Conservation (phyloP, 2,888 invertebrate species). For the Temnothorax ravouxi region DNA sequence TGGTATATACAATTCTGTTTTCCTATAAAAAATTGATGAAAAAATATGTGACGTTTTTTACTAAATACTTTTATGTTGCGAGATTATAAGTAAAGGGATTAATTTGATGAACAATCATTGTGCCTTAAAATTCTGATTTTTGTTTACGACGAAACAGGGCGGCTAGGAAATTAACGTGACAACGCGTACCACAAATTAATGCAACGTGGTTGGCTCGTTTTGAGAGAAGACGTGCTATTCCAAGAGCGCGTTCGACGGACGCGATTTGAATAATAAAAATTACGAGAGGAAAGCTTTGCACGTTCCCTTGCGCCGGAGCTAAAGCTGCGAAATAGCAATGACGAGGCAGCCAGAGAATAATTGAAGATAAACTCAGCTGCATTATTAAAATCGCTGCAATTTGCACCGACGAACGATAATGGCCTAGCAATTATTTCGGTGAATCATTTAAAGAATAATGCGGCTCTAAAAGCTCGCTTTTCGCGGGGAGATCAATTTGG, state of each 20-base stretch:
- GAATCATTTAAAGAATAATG: conserved; percentile 42
- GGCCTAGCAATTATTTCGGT: conserved; percentile 61
- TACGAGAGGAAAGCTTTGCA: not conserved
- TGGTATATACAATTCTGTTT: not conserved
- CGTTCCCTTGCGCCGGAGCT: not conserved
- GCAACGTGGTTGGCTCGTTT: conserved; percentile 43
- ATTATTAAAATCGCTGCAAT: conserved; percentile 51
- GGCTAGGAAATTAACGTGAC: conserved; percentile 73
- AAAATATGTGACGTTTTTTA: not conserved
- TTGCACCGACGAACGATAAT: conserved; percentile 48
- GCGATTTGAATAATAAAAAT: conserved; percentile 62
- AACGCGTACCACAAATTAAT: conserved; percentile 47
- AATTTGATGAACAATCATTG: not conserved
- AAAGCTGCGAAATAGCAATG: conserved; percentile 26
- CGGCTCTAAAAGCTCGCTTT: conserved; percentile 7
- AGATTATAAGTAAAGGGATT: not conserved
- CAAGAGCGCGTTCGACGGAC: conserved; percentile 57
- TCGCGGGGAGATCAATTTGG: not conserved
- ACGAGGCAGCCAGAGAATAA: conserved; percentile 61
- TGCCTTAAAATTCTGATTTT: conserved; percentile 69
- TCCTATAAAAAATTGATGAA: not conserved
- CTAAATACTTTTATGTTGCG: not conserved
- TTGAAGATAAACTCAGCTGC: conserved; percentile 57
- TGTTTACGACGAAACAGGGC: conserved; percentile 73
- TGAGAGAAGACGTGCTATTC: conserved; percentile 53